phyloP scores from a whole-genome alignment of 1,140 invertebrate genomes.

The Ectropis grisescens region DNA sequence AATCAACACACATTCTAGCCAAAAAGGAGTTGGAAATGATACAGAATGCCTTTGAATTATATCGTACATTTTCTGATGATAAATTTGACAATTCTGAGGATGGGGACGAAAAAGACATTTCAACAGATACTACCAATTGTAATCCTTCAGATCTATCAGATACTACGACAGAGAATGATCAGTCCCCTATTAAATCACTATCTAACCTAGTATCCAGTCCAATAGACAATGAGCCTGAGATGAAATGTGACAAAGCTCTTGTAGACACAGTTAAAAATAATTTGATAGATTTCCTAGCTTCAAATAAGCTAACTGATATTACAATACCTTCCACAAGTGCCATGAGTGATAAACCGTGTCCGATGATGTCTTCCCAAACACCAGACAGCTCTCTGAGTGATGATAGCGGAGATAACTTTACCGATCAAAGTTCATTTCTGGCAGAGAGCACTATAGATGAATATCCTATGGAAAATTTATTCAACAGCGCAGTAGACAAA shows the following conservation, averaged over 20 bases:
- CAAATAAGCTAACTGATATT: conserved; percentile 41
- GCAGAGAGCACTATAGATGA: conserved; percentile 62
- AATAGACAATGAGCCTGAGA: conserved; percentile 52
- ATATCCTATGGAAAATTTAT: conserved; percentile 62
- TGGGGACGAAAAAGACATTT: conserved; percentile 33
- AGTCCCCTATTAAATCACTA: conserved; percentile 74
- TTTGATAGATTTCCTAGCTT: conserved; percentile 53
- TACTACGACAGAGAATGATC: conserved; percentile 56
- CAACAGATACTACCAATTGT: conserved; percentile 38
- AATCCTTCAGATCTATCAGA: conserved; percentile 44
- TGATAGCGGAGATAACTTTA: conserved; percentile 47
- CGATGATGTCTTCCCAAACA: conserved; percentile 39
- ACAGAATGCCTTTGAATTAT: conserved; percentile 69
- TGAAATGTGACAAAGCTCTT: conserved; percentile 28
- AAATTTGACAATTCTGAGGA: conserved; percentile 40
- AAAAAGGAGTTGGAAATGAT: conserved; percentile 71
- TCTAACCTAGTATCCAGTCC: conserved; percentile 74
- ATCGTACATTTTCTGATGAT: conserved; percentile 57
- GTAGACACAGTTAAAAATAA: conserved; percentile 50
- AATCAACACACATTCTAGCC: conserved; percentile 39
- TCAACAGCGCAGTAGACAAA: conserved; percentile 61
- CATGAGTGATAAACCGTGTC: conserved; percentile 33
- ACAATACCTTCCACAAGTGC: conserved; percentile 39
- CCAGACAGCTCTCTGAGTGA: conserved; percentile 53
- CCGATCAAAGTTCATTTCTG: conserved; percentile 59